Conservation (phyloP, 2,888 invertebrate genomes). For the Laspeyria flexula region DNA sequence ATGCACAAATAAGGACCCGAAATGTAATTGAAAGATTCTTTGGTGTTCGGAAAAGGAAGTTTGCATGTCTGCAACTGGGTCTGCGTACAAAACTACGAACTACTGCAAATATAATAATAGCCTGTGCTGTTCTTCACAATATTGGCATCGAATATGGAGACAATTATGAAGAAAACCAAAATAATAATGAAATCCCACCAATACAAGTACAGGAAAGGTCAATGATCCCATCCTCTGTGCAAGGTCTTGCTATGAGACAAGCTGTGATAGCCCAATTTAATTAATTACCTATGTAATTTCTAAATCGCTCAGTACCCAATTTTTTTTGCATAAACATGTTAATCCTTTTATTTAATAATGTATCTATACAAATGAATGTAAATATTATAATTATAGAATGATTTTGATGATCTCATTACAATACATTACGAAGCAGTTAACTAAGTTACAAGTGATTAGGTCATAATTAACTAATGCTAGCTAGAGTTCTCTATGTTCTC, state of each 20-base stretch:
- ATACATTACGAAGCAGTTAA: no score
- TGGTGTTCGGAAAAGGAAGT: background rate
- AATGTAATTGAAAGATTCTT: no score
- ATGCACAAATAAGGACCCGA: background rate
- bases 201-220: background rate
- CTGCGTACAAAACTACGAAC: slow-evolving; percentile 9
- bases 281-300: background rate
- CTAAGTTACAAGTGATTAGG: no score
- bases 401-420: no score
- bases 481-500: no score
- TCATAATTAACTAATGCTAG: no score
- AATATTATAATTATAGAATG: no score
- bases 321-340: no score
- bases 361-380: no score
- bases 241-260: background rate
- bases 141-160: background rate
- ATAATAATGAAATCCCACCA: background rate
- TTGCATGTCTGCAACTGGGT: slow-evolving; percentile 1
- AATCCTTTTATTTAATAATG: no score
- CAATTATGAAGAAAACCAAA: background rate
- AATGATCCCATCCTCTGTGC: background rate
- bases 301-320: background rate
- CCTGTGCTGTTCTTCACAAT: background rate
- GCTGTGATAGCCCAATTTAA: background rate
- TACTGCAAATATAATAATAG: background rate